phyloP scores from a whole-genome alignment of 2,113 vertebrate genomes.

The Clinocottus analis region DNA sequence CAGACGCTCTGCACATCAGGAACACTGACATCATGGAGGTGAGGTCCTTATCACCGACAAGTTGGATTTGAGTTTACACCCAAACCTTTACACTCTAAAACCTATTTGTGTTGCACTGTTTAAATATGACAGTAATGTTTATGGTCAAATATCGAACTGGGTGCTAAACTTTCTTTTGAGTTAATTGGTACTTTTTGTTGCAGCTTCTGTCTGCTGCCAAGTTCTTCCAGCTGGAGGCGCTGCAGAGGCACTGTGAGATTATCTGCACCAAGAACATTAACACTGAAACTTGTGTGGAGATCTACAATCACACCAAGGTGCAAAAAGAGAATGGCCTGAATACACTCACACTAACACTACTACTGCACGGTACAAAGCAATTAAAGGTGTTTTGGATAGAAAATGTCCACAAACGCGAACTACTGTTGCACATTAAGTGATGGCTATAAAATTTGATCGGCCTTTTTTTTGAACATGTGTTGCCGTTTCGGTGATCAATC shows the following conservation, averaged over 20 bases:
- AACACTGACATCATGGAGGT: conserved; percentile 98
- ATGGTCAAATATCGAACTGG: neutral
- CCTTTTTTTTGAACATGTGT: neutral
- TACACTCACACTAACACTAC: neutral
- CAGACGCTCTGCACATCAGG: conserved; percentile 95
- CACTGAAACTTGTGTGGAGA: conserved; percentile 95
- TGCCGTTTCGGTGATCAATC: neutral
- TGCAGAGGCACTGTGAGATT: conserved; percentile 99
- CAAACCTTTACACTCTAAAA: neutral
- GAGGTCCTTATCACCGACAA: conserved; percentile 53
- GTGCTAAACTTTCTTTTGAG: neutral
- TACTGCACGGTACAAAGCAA: neutral
- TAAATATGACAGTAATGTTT: neutral
- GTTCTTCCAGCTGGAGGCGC: conserved; percentile 97
- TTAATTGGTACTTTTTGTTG: conserved; percentile 11
- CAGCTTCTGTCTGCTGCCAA: conserved; percentile 97
- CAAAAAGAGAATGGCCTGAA: neutral
- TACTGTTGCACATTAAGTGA: neutral
- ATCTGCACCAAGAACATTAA: conserved; percentile 98
- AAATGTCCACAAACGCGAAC: neutral
- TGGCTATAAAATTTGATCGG: neutral
- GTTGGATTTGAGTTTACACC: neutral
- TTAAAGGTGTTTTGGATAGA: neutral
- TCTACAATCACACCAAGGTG: conserved; percentile 99
- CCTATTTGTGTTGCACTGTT: neutral